These are phyloP conservation scores for Margarornis squamiger DNA, from an alignment of 2,797 vertebrate genomes.

Conservation along the genomic window DNA sequence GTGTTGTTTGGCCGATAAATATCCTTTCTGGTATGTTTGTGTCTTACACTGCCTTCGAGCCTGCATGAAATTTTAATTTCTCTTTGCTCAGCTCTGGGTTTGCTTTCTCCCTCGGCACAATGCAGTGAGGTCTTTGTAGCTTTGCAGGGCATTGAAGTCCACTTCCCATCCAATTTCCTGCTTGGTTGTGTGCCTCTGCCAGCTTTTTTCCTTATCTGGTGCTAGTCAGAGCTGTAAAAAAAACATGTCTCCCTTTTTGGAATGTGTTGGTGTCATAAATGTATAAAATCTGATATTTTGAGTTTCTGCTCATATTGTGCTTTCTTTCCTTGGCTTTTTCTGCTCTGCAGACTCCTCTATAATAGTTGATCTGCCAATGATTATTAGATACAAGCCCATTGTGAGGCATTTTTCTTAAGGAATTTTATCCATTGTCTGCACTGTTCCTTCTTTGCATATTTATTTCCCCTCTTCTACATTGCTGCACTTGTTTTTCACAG, in stretches of 20 bases:
- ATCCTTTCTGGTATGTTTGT: neutral
- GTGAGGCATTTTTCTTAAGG: neutral
- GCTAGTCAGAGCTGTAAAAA: neutral
- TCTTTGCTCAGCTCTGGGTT: slow-evolving; percentile 5
- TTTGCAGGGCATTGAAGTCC: neutral
- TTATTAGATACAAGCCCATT: neutral
- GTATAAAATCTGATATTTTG: neutral
- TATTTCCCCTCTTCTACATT: neutral
- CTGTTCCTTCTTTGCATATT: neutral
- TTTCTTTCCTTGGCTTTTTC: neutral
- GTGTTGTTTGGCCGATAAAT: neutral
- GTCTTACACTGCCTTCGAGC: neutral
- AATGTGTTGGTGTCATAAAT: neutral
- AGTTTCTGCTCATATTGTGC: neutral
- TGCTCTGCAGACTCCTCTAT: neutral
- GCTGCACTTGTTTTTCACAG: neutral
- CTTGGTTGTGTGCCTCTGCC: neutral
- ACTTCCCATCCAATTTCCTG: slow-evolving; percentile 29
- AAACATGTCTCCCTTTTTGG: neutral
- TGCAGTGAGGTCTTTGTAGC: neutral
- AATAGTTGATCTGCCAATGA: neutral
- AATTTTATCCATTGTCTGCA: neutral
- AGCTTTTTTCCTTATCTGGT: slow-evolving; percentile 7
- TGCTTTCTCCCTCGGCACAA: neutral
- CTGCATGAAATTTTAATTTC: slow-evolving; percentile 50